phyloP scores from a whole-genome alignment of 1,140 invertebrate genomes.

The Pseudobourletiella spinata region DNA sequence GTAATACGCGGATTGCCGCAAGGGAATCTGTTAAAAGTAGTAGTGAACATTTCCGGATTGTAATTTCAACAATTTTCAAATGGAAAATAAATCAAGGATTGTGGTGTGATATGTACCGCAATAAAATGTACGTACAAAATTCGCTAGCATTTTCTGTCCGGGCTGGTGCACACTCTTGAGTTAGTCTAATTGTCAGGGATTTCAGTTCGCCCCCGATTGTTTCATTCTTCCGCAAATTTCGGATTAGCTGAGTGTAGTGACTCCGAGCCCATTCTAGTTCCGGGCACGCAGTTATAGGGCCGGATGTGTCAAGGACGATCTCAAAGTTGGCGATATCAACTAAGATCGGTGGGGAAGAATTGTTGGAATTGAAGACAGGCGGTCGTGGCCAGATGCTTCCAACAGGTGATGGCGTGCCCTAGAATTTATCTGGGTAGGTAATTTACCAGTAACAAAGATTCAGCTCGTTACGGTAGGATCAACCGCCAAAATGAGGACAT shows the following conservation, averaged over 20 bases:
- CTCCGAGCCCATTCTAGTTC: neutral
- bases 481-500: no score
- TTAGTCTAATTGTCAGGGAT: neutral
- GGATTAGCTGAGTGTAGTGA: neutral
- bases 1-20: no score
- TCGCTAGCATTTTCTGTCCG: neutral
- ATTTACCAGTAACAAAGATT: no score
- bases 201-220: neutral
- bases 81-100: slow-evolving; percentile 46
- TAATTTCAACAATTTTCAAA: slow-evolving; percentile 47
- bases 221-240: neutral
- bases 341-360: neutral
- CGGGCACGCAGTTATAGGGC: neutral
- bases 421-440: no score
- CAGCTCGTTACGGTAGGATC: no score
- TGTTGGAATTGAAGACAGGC: neutral
- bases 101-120: neutral
- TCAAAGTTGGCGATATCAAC: neutral
- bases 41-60: neutral
- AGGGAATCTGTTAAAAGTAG: no score
- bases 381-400: neutral
- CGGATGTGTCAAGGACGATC: neutral
- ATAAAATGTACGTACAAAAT: neutral
- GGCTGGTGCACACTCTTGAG: neutral
- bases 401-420: neutral